Evolutionary conservation across 2,888 invertebrate genomes (phyloP), one percentile per base, ranked within the genome.

Genomic region (Thysanoteuthis rhombus): DNA sequence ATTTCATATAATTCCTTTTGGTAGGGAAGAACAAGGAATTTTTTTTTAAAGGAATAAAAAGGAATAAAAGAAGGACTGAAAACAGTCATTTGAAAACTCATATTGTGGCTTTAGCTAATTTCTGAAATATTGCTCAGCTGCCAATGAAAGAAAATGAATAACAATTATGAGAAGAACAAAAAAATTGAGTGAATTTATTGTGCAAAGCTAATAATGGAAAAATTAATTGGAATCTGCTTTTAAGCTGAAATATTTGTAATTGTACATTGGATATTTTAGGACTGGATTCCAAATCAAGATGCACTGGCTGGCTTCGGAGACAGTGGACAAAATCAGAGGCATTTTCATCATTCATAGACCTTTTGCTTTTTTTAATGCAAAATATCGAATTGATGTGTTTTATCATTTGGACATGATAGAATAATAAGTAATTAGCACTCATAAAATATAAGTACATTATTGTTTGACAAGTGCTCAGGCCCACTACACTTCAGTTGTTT

Each of bases 1-100:
- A 75, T 75, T 75, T 75, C 75, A 75, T 75, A 75, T 75, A 75
- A 75, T 75, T 75, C 75, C 75, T 75, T 75, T 75, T 75, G 75
- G n/a, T 36, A 75, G 75, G 19, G n/a, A 75, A 75, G 75, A 75
- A 75, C n/a, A 75, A 75, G 75, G 16, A 75, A 75, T 75, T n/a
- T n/a, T n/a, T n/a, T n/a, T n/a, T n/a, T 52, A 25, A 52, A 22
- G 3, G 25, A 52, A 52, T 0, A 75, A 75, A n/a, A 75, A n/a
- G 4, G 4, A n/a, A 75, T 36, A n/a, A 75, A n/a, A 3, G n/a
- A 75, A 75, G 75, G 12, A 75, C n/a, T 36, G n/a, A 36, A 75
- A 75, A n/a, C 16, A 75, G n/a, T 75, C 75, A 75, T 75, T 75
- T n/a, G n/a, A 75, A 75, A 75, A 75, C 75, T 75, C 75, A 75